Evolutionary conservation across 2,797 vertebrate species (phyloP), one percentile per base, ranked within the genome.

Genomic region (Dromococcyx pavoninus): DNA sequence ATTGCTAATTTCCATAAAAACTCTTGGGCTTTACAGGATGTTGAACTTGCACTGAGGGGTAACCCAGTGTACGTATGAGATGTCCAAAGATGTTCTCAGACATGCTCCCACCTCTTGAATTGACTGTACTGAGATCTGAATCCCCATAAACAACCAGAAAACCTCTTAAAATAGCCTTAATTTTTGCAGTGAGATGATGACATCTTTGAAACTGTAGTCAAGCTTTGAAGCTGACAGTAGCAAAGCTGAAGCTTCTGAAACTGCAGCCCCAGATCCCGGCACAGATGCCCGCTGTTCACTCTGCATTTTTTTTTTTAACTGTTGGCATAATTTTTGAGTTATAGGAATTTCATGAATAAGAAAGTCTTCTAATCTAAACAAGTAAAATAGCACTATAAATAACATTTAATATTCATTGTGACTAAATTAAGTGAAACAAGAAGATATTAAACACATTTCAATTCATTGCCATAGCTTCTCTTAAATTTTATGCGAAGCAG

Each of bases 331-430:
- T 93, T 95, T 94, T 89, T 85, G 79, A 88, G 60, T 91, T 93
- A 86, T 78, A 97, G 71, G 79, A 86, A 91, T 93, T 94, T 95
- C 85, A 90, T 90, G 82, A 96, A 93, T 94, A 91, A 92, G 91
- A 92, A 62, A 53, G 87, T 94, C 83, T 88, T 96, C 73, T 94
- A 95, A 95, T 72, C 82, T 94, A 88, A 94, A 79, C 88, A 88
- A 95, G 88, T 79, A 90, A 96, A 96, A 94, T 93, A 79, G 77
- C 73, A 56, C 93, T 91, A 94, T 93, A 95, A 96, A 94, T 96
- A 96, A 90, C 19, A 76, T 89, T 86, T 75, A 93, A 76, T 95
- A 57, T 90, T 94, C 86, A 94, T 94, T 94, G 93, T 92, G 86
- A 95, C 54, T 95, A 87, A 95, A 97, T 94, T 94, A 95, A 82